phyloP scores from a whole-genome alignment of 2,797 vertebrate species.

The Dallia pectoralis region DNA sequence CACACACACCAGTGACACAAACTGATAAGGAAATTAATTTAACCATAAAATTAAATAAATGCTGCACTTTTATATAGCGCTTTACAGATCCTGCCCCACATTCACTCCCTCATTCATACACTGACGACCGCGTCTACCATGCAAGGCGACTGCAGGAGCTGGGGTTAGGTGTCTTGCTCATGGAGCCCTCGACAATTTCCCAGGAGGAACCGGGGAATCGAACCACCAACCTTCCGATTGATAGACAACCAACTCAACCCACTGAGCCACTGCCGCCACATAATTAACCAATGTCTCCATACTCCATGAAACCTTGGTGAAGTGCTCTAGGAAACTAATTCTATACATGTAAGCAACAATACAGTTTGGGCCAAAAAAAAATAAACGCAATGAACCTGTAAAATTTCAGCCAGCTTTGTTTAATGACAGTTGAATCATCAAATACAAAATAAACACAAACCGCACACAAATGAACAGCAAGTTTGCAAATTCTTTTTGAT shows the following conservation, averaged over 20 bases:
- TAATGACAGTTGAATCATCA: slow-evolving; percentile 33
- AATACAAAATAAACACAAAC: slow-evolving; percentile 30
- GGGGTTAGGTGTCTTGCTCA: too few species aligned
- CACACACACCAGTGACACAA: not conserved
- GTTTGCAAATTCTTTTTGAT: not conserved
- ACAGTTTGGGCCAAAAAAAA: not conserved
- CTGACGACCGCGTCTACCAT: too few species aligned
- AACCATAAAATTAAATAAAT: not conserved
- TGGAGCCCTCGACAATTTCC: too few species aligned
- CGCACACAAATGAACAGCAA: not conserved
- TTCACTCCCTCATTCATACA: too few species aligned
- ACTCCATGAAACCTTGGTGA: not conserved
- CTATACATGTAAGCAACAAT: not conserved
- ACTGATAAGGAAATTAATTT: not conserved
- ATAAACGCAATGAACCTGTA: not conserved
- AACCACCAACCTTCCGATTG: too few species aligned
- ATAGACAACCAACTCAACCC: too few species aligned
- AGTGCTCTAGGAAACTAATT: not conserved
- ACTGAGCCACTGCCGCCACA: too few species aligned
- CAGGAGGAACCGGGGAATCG: too few species aligned
- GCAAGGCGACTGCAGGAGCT: too few species aligned
- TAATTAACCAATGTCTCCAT: not conserved
- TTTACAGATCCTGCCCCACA: too few species aligned
- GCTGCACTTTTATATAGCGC: too few species aligned
- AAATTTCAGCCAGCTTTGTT: slow-evolving; percentile 23